Percentiles rank a stretch among this genome's conserved stretches.
phyloP scores from a whole-genome alignment of 2,113 vertebrate species.

The Lonchura striata region DNA sequence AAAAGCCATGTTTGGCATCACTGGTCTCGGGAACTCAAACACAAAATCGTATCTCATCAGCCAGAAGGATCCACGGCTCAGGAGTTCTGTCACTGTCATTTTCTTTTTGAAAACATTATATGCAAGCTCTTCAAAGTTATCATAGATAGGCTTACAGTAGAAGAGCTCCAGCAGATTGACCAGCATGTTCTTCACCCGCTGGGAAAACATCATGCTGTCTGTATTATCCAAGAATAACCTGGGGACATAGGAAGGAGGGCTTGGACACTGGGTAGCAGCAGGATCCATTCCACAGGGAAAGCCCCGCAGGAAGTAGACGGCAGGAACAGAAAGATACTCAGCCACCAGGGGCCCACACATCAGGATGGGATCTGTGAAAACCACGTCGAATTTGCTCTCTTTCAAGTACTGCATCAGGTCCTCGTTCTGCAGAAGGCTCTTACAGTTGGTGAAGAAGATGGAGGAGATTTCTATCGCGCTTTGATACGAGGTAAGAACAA shows the following conservation, averaged over 20 bases:
- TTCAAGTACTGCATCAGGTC: constrained; percentile 55
- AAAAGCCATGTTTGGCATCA: constrained; percentile 85
- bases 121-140: constrained; percentile 63
- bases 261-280: constrained; percentile 75
- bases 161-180: not conserved
- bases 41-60: constrained; percentile 83
- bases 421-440: constrained; percentile 69
- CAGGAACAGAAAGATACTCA: constrained; percentile 75
- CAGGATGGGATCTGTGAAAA: constrained; percentile 77
- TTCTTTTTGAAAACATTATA: constrained; percentile 63
- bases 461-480: rapidly evolving
- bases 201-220: constrained; percentile 79
- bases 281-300: constrained; percentile 76
- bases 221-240: constrained; percentile 39
- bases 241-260: constrained; percentile 81
- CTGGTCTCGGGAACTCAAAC: constrained; percentile 80
- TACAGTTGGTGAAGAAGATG: not conserved
- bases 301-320: constrained; percentile 75
- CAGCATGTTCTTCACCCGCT: constrained; percentile 78
- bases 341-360: constrained; percentile 81
- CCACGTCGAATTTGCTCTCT: constrained; percentile 71
- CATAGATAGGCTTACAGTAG: constrained; percentile 28
- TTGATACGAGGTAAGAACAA: not conserved
- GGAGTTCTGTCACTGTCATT: constrained; percentile 63
- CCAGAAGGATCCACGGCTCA: constrained; percentile 79